These are phyloP conservation scores for Dryas iulia DNA, from an alignment of 1,140 invertebrate species.

Conservation along the genomic window DNA sequence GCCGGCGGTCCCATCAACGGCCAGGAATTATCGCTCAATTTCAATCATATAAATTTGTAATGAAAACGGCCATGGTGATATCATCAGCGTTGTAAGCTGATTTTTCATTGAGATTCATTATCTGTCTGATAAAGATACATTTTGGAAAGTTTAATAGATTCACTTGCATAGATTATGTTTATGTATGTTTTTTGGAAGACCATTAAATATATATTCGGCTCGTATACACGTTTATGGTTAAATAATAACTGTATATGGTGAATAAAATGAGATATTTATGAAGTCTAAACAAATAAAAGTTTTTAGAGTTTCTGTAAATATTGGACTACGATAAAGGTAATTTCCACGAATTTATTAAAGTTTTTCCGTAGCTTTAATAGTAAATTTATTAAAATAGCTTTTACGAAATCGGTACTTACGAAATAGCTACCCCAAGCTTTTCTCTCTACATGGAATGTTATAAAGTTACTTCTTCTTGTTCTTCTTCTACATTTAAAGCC, in stretches of 20 bases:
- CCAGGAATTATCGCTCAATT: constrained; percentile 69
- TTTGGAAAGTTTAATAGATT: constrained; percentile 7
- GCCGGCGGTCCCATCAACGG: constrained; percentile 51
- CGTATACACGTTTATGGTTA: background rate
- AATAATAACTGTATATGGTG: background rate
- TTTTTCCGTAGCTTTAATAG: too few relatives aligned
- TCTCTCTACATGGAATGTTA: too few relatives aligned
- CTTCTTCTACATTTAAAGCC: too few relatives aligned
- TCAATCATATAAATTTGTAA: constrained; percentile 64
- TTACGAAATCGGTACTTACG: too few relatives aligned
- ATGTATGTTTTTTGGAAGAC: background rate
- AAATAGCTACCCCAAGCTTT: too few relatives aligned
- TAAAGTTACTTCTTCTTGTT: too few relatives aligned
- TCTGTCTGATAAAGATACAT: background rate
- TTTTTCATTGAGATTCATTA: background rate
- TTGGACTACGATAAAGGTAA: background rate
- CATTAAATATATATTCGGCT: background rate
- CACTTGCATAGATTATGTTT: background rate
- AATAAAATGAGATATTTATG: background rate
- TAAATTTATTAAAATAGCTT: too few relatives aligned
- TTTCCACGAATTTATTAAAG: too few relatives aligned
- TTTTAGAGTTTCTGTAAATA: background rate
- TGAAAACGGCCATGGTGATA: constrained; percentile 43
- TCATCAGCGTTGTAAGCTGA: constrained; percentile 16
- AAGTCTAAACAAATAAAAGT: background rate